Evolutionary conservation across 1,140 invertebrate genomes (phyloP), one percentile per base, ranked within the genome.

Genomic region (Teleogryllus occipitalis): DNA sequence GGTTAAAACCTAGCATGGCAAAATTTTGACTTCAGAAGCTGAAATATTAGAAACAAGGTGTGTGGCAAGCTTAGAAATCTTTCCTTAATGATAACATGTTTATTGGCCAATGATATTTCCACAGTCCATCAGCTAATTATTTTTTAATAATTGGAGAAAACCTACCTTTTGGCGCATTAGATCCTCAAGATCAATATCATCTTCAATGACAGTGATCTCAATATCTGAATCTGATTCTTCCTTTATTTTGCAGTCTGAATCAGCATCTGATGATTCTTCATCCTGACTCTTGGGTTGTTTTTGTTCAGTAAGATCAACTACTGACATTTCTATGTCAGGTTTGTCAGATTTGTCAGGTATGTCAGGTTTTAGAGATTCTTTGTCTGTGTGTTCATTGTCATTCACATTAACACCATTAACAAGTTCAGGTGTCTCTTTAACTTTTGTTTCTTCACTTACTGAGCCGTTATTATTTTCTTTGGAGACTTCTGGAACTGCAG

Each of bases 161-260:
- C 27, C 80, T 84, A 93, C 94, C 87, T 96, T 96, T 85, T 96
- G 94, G 83, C 92, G 92, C 94, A 96, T 96, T 80, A 96, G 86
- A 81, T 96, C 95, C 84, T 96, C 95, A 8, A 96, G 86, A 86
- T 96, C 95, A 80, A 96, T 91, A 82, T 96, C 95, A 84, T 95
- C 94, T 85, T 95, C 94, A 79, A 94, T 91, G 47, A 94, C 90
- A 8, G 90, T 89, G 78, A 94, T 89, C 83, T 94, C 92, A 47
- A 93, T 88, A 80, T 91, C 93, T 81, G 92, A 94, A 82, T 92
- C 92, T 82, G 91, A 90, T 84, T 94, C 93, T 84, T 94, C 93
- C 74, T 82, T 81, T 78, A 77, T 77, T 49, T 81, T 81, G 12
- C 27, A n/a, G 5, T 76, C 78, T 22, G 22, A n/a, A 47, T 81